Evolutionary conservation across 2,888 invertebrate species (phyloP), one percentile per base, ranked within the genome.

Genomic region (Drosophila longiperda): DNA sequence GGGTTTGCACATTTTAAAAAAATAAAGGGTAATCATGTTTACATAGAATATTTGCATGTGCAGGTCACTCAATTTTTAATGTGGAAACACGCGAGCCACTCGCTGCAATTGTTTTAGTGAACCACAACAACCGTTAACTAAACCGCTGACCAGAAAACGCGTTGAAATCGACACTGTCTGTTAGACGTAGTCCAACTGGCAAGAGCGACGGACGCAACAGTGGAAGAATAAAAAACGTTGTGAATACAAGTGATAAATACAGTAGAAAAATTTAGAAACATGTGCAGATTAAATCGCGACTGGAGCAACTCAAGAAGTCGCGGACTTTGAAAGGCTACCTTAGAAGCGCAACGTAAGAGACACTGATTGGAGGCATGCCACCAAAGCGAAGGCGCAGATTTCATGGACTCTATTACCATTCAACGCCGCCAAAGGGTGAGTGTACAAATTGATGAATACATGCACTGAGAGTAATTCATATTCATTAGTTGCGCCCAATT

Each of bases 341-440:
- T 48, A 48, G 49, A 52, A 29, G 29, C 55, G 12, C 33, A 59
- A 58, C 34, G n/a, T 26, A 48, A 53, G 12, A 53, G 23, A 20
- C 55, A 53, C 12, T 50, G 42, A 8, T 52, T 60, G 29, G 32
- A 50, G 66, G 65, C 61, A 93, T 93, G 93, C 93, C 93, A 67
- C 93, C 93, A 62, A 93, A 93, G 75, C 90, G 93, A 48, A 83
- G 92, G 70, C 90, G 92, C 75, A 86, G 91, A 73, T 91, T 91
- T 78, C 93, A 93, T 82, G 93, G 93, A 75, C 80, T 93, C 67
- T 93, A 93, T 73, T 93, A 91, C 85, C 93, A 93, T 81, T 93
- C 93, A 72, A 92, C 93, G 75, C 93, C 93, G 67, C 93, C 93
- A 55, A 92, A 92, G 82, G 92, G 93, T 93, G 89, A 92, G 92